A percentile compares a stretch with the other conserved stretches of the same genome.
Evolutionary conservation across 2,888 invertebrate genomes (phyloP).

Genomic region (Eupithecia exiguata): DNA sequence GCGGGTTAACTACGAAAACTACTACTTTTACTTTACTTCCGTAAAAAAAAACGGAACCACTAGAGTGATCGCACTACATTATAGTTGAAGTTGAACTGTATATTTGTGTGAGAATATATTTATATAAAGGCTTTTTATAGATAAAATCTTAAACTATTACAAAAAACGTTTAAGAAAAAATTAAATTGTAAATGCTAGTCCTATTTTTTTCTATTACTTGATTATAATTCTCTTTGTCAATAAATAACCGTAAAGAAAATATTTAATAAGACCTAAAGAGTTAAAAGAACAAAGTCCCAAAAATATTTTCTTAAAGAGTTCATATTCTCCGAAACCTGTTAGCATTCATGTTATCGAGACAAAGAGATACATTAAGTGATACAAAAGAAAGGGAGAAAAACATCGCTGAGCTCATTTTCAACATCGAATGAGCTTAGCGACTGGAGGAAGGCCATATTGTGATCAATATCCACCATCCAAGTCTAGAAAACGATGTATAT

Average conservation of each 20-base stretch:
- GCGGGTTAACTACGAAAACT: too few species aligned
- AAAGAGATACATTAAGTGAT: background rate
- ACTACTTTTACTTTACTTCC: too few species aligned
- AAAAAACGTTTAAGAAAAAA: too few species aligned
- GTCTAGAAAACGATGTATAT: too few species aligned
- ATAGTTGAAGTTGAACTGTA: background rate
- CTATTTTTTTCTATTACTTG: too few species aligned
- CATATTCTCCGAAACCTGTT: background rate
- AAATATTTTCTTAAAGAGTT: background rate
- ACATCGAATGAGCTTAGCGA: background rate
- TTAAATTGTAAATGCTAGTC: too few species aligned
- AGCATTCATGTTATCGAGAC: conserved; percentile 1
- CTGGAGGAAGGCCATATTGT: background rate
- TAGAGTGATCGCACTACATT: background rate
- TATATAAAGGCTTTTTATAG: too few species aligned
- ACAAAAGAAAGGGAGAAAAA: background rate
- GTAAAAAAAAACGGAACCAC: background rate
- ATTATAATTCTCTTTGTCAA: too few species aligned
- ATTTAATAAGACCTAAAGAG: background rate
- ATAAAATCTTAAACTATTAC: too few species aligned
- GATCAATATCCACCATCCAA: background rate
- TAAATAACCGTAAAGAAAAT: background rate
- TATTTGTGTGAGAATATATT: too few species aligned
- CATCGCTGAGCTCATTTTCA: background rate
- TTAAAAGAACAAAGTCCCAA: background rate